phyloP scores from a whole-genome alignment of 2,797 vertebrate species.

The Smutsia gigantea region DNA sequence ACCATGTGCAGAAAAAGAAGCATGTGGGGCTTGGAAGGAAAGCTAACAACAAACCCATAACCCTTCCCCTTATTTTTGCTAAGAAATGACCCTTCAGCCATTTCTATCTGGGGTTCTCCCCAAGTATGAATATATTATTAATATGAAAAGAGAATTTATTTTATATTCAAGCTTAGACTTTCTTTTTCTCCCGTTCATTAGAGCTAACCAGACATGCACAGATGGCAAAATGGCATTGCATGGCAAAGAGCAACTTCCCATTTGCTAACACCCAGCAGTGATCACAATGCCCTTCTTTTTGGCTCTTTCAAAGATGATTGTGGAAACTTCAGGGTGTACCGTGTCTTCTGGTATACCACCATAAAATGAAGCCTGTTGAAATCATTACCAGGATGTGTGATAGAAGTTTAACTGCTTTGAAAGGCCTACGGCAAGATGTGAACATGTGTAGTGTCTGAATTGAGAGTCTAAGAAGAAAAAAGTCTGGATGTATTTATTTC shows the following conservation, averaged over 20 bases:
- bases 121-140: conserved; percentile 31
- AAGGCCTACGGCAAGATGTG: conserved; percentile 58
- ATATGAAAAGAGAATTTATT: conserved; percentile 58
- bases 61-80: conserved; percentile 33
- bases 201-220: conserved; percentile 26
- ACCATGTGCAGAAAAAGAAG: conserved; percentile 21
- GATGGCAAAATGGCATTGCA: neutral
- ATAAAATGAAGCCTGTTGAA: conserved; percentile 68
- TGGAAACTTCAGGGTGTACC: conserved; percentile 46
- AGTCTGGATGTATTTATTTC: conserved; percentile 52
- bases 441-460: conserved; percentile 40
- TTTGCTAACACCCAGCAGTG: conserved; percentile 17
- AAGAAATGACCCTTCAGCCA: conserved; percentile 47
- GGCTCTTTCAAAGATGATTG: neutral
- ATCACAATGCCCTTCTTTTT: conserved; percentile 4
- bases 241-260: conserved; percentile 7
- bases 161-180: neutral
- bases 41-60: conserved; percentile 56
- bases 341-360: neutral
- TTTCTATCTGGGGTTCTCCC: conserved; percentile 43
- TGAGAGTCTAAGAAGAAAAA: conserved; percentile 12
- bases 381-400: conserved; percentile 57
- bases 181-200: neutral
- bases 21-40: conserved; percentile 20
- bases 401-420: conserved; percentile 65